phyloP scores from a whole-genome alignment of 2,113 vertebrate species.

The Megalops atlanticus region DNA sequence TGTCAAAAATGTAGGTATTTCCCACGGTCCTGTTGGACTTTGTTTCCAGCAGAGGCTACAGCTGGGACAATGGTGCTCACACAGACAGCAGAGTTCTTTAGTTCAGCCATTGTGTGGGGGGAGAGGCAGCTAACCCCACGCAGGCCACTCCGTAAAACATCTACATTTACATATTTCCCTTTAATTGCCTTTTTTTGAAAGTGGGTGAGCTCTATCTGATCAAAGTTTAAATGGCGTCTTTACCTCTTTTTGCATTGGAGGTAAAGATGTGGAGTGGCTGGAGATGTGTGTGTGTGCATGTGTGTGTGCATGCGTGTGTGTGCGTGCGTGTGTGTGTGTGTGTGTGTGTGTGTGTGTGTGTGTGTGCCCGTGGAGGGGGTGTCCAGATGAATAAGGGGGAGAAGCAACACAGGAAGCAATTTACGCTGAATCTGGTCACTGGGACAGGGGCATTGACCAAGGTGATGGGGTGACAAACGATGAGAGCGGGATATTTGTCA shows the following conservation, averaged over 20 bases:
- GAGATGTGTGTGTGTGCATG: no score
- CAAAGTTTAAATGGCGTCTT: slow-evolving; percentile 72
- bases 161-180: slow-evolving; percentile 82
- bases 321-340: no score
- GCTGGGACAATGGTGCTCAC: slow-evolving; percentile 79
- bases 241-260: slow-evolving; percentile 47
- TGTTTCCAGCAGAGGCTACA: slow-evolving; percentile 71
- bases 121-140: slow-evolving; percentile 72
- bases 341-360: no score
- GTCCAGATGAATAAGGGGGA: slow-evolving; percentile 21
- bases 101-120: slow-evolving; percentile 77
- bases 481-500: neutral
- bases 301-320: no score
- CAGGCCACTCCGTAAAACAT: slow-evolving; percentile 79
- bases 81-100: slow-evolving; percentile 80
- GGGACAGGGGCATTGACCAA: neutral
- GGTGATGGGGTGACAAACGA: slow-evolving; percentile 19
- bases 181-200: slow-evolving; percentile 77
- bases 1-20: slow-evolving; percentile 86
- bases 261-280: neutral
- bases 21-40: slow-evolving; percentile 79
- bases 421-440: slow-evolving; percentile 35
- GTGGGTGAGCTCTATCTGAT: slow-evolving; percentile 74
- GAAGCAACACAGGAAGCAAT: slow-evolving; percentile 32
- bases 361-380: neutral